Base-by-base conservation (phyloP, 2,113 vertebrate genomes). In the Myrmecophaga tridactyla region DNA sequence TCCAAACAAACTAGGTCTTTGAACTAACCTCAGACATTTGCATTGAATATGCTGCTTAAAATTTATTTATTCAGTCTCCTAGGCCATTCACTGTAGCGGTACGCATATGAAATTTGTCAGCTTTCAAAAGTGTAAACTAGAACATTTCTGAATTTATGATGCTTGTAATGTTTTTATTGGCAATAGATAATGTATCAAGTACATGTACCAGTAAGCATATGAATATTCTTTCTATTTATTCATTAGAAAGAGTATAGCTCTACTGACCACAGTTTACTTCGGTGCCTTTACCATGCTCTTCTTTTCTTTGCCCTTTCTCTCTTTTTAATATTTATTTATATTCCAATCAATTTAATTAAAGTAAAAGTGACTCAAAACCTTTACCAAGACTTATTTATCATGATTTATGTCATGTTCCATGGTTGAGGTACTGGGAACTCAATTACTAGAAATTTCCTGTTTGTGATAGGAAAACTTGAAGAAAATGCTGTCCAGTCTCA, bases 101-200 rank as follows among this genome's bases (percentile, higher is more conserved):
- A 82, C 53, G 53, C n/a, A 58, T 86, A 91, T 85, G 96, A 94
- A 94, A 97, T 96, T 92, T 94, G 86, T 96, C 97, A 60, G 84
- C 98, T 98, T 98, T 98, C 97, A 98, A 96, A 98, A 97, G 53
- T 93, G 76, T 92, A 96, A n/a, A 96, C 91, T 48, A 91, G 94
- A 97, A 75, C 95, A 97, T 95, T 98, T 96, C 94, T 96, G 96
- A 96, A 34, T 91, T 98, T 97, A 84, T 96, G 92, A 89, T 96
- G 94, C 96, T 97, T 86, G 87, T 97, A 96, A 97, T 97, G 94
- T 88, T 98, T 98, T 98, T 97, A 95, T 78, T 96, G 96, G 94
- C 96, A 89, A 78, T 94, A 94, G 86, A 96, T 97, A 56, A 18
- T 56, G 53, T 56, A 56, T 56, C 53, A 56, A 56, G 18, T 56